Conservation (phyloP, 2,888 invertebrate species). For the Tiliacea aurago region DNA sequence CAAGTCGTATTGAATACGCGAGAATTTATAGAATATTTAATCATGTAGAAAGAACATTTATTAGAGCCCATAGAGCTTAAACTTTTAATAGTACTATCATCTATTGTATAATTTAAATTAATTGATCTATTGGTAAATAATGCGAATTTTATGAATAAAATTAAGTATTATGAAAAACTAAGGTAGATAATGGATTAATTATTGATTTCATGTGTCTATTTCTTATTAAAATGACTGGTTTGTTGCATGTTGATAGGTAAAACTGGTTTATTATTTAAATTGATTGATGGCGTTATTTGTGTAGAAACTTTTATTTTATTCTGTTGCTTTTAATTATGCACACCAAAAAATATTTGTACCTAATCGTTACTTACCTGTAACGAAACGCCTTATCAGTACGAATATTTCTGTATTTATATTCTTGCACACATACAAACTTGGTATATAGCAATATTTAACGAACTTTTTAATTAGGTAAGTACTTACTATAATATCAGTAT, state of each 20-base stretch:
- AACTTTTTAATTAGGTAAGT: too few relatives aligned
- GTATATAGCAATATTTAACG: too few relatives aligned
- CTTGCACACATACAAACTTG: too few relatives aligned
- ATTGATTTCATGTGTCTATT: constrained; percentile 53
- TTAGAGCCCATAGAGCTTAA: constrained; percentile 37
- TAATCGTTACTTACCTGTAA: neutral
- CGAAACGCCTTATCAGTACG: too few relatives aligned
- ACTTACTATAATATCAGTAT: too few relatives aligned
- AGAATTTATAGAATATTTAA: constrained; percentile 40
- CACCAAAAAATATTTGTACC: neutral
- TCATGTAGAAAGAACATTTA: constrained; percentile 48
- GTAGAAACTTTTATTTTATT: neutral
- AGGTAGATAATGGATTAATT: constrained; percentile 32
- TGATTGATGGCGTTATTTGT: constrained; percentile 20
- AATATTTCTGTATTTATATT: too few relatives aligned
- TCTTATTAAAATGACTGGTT: constrained; percentile 30
- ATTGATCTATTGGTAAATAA: constrained; percentile 28
- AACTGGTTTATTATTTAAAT: constrained; percentile 28
- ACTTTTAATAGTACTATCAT: constrained; percentile 38
- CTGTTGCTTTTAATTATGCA: neutral
- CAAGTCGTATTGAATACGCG: constrained; percentile 65
- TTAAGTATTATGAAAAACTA: constrained; percentile 24
- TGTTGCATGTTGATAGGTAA: constrained; percentile 7
- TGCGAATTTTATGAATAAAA: constrained; percentile 23
- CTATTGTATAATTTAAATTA: constrained; percentile 33